phyloP scores from a whole-genome alignment of 2,888 invertebrate genomes.

The Andrena minutula region DNA sequence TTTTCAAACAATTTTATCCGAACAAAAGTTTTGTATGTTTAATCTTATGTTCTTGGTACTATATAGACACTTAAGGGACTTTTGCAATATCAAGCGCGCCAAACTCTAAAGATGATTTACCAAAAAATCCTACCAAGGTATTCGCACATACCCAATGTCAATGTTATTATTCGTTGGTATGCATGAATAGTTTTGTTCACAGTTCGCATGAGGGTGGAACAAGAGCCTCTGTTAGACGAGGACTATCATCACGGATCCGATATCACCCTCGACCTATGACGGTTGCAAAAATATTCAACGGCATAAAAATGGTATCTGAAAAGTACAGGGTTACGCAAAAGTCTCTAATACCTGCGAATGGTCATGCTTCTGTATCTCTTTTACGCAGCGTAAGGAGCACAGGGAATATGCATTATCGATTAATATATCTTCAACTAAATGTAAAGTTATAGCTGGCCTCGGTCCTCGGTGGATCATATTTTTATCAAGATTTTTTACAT shows the following conservation, averaged over 20 bases:
- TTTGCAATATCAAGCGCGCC: neutral
- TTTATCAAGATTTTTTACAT: conserved; percentile 5
- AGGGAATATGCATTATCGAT: neutral
- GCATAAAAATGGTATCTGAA: conserved; percentile 26
- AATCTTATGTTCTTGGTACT: neutral
- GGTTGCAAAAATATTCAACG: conserved; percentile 49
- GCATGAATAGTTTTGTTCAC: conserved; percentile 84
- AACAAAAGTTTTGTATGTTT: neutral
- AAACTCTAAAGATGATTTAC: neutral
- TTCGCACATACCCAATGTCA: conserved; percentile 50
- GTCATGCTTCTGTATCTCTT: neutral
- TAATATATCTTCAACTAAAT: neutral
- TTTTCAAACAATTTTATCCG: neutral
- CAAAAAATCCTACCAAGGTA: conserved; percentile 19
- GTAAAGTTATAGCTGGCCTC: neutral
- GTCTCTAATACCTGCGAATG: conserved; percentile 7
- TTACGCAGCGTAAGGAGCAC: neutral
- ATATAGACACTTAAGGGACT: neutral
- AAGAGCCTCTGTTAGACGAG: conserved; percentile 80
- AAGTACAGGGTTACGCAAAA: conserved; percentile 23
- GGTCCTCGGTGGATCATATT: neutral
- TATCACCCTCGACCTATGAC: conserved; percentile 81
- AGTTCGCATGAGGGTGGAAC: conserved; percentile 82
- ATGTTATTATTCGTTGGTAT: conserved; percentile 75
- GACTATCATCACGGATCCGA: conserved; percentile 80